Evolutionary conservation across 92 coral and sea anemone genomes (phyloP), one percentile per base, ranked within the genome.

Genomic region (Diadumene lineata): DNA sequence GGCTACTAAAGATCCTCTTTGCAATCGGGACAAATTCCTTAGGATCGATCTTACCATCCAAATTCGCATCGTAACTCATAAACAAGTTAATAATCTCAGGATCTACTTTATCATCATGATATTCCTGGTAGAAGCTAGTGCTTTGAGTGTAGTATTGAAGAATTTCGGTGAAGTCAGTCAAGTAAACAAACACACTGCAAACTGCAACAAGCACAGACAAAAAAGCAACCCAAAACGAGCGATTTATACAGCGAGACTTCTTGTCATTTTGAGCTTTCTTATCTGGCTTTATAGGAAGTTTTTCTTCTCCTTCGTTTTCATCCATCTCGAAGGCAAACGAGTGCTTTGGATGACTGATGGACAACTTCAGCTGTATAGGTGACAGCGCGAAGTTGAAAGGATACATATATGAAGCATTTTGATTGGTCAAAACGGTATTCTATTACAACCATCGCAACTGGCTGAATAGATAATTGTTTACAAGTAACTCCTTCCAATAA

Each of bases 1-100:
- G 68, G 60, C 77, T 73, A 58, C 80, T 75, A 60, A 86, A 78
- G 31, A 94, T 83, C 62, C 85, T 84, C 72, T 91, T 76, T 60
- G 90, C 88, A 60, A 94, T 73, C 55, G 86, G 72, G 18, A 86
- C 90, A 76, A 94, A 94, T 78, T 94, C 98, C 72, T 80, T 66
- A 57, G 88, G 60, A 75, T 91, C 92, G 13, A 94, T 76, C 9
- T 74, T 83, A 16, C 92, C 94, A 66, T 94, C 98, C 57, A 79
- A 76, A 63, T 94, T 82, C 29, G 82, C 84, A 81, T 94, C 98
- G 70, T 83, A 94, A 31, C 80, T 77, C 26, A 84, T 88, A 67
- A 94, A 94, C 74, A 94, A 73, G 30, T 87, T 78, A 48, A 90
- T 1, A 0, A 90, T 83, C 16, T 74, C 76, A 22, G 82, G 87